Conservation (phyloP, 2,888 invertebrate genomes). For the Torymus auratus region DNA sequence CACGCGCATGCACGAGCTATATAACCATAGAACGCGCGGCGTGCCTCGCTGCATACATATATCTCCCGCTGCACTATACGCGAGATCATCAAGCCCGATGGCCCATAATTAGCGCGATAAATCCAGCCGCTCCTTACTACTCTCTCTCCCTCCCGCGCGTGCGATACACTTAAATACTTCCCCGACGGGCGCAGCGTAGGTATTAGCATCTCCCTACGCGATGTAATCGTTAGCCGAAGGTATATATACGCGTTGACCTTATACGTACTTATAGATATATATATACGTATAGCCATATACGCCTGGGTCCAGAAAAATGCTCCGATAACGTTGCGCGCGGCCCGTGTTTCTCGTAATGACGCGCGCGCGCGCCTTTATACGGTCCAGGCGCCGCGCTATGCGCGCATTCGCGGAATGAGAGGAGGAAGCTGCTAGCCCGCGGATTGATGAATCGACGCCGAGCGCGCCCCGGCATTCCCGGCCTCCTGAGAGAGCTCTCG, state of each 20-base stretch:
- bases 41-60: too few relatives aligned
- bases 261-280: neutral
- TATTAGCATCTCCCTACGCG: neutral
- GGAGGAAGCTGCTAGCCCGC: conserved; percentile 23
- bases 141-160: neutral
- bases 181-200: neutral
- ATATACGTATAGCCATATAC: neutral
- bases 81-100: conserved; percentile 27
- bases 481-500: too few relatives aligned
- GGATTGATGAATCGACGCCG: conserved; percentile 43
- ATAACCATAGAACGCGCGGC: too few relatives aligned
- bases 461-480: too few relatives aligned
- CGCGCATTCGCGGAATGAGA: conserved; percentile 38
- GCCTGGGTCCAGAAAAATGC: conserved; percentile 23
- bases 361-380: neutral
- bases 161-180: conserved; percentile 40
- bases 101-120: conserved; percentile 44
- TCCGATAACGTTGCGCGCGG: conserved; percentile 17
- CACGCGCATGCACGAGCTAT: too few relatives aligned
- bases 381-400: neutral
- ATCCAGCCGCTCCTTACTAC: neutral
- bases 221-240: conserved; percentile 32
- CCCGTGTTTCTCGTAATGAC: conserved; percentile 41
- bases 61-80: too few relatives aligned
- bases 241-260: neutral